These are phyloP conservation scores for Nixonia krombeini DNA, from an alignment of 1,140 invertebrate genomes.

Conservation along the genomic window DNA sequence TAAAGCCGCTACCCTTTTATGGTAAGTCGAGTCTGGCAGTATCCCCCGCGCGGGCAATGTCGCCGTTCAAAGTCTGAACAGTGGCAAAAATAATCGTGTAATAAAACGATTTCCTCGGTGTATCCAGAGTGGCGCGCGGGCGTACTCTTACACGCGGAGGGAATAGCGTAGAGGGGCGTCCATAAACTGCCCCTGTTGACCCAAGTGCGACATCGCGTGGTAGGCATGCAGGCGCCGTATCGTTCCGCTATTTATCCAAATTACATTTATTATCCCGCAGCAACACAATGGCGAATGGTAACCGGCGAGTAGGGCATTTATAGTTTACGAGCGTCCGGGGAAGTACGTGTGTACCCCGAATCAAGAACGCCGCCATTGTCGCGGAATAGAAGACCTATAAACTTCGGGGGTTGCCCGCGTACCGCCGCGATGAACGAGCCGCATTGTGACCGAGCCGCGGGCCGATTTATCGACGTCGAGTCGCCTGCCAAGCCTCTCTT, in stretches of 20 bases:
- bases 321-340: constrained; percentile 59
- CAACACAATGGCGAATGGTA: constrained; percentile 54
- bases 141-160: too few species aligned
- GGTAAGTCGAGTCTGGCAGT: too few species aligned
- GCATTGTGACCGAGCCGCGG: constrained; percentile 22
- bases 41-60: too few species aligned
- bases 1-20: too few species aligned
- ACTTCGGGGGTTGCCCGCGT: constrained; percentile 14
- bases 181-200: neutral
- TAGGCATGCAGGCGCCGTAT: constrained; percentile 27
- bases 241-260: constrained; percentile 55
- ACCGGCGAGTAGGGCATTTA: constrained; percentile 40
- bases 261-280: constrained; percentile 55
- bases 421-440: constrained; percentile 22
- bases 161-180: neutral
- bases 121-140: too few species aligned
- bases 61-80: too few species aligned
- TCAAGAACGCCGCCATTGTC: constrained; percentile 6
- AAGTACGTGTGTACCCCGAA: constrained; percentile 17
- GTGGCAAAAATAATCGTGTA: too few species aligned
- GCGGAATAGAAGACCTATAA: constrained; percentile 45
- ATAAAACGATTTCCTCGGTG: too few species aligned
- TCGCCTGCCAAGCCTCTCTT: constrained; percentile 2
- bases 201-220: constrained; percentile 7
- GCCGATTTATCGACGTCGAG: constrained; percentile 19